Evolutionary conservation across 2,797 vertebrate species (phyloP).

Genomic region (Cheirogaleus major): DNA sequence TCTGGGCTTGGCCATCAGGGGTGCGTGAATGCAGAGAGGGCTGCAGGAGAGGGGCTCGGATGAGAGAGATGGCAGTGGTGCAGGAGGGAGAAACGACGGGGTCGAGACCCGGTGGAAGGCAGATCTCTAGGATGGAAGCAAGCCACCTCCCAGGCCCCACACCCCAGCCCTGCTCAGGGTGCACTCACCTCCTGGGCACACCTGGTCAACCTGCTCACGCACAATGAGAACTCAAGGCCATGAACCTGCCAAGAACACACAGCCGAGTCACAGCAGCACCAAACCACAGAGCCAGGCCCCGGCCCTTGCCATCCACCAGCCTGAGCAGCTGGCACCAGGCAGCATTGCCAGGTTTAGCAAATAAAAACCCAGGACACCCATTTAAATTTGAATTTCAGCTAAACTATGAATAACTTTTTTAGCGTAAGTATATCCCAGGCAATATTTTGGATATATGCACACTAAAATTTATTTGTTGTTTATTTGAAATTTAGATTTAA

Average conservation of each 20-base stretch:
- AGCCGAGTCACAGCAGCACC: neutral
- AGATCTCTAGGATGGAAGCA: neutral
- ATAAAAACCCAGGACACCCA: neutral
- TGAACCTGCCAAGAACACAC: neutral
- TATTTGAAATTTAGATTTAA: neutral
- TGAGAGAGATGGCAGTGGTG: rapidly evolving
- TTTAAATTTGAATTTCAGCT: neutral
- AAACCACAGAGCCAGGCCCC: neutral
- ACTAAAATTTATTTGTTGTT: neutral
- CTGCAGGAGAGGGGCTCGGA: rapidly evolving
- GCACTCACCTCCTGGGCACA: neutral
- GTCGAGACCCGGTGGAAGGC: rapidly evolving
- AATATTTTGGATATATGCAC: neutral
- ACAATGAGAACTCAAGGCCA: neutral
- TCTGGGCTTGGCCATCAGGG: rapidly evolving
- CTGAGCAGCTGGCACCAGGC: neutral
- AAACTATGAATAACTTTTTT: neutral
- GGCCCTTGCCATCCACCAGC: neutral
- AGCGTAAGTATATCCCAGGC: neutral
- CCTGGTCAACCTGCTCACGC: neutral
- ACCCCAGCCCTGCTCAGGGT: neutral
- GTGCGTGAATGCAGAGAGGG: neutral
- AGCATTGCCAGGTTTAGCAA: neutral
- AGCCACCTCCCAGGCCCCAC: neutral
- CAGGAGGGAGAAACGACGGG: neutral